These are phyloP conservation scores for Choloepus didactylus DNA, from an alignment of 2,797 vertebrate genomes.

Conservation along the genomic window DNA sequence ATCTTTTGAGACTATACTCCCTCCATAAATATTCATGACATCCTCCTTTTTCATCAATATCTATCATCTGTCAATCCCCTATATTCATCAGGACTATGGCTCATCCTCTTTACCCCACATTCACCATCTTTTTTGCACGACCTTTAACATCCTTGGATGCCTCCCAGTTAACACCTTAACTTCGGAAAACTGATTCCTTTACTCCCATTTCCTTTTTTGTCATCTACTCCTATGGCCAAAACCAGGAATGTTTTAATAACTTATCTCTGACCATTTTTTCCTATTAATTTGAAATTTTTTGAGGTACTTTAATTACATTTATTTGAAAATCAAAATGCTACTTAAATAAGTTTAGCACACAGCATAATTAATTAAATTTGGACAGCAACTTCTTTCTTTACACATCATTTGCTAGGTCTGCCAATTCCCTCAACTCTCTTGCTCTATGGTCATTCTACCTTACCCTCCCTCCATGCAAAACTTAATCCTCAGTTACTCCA, in stretches of 20 bases:
- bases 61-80: background rate
- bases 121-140: background rate
- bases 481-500: background rate
- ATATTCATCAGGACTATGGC: background rate
- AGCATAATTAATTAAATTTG: background rate
- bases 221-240: background rate
- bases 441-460: background rate
- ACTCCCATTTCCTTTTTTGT: background rate
- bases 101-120: background rate
- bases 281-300: background rate
- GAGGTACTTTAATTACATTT: background rate
- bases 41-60: background rate
- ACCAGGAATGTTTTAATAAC: background rate
- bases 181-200: slow-evolving; percentile 27
- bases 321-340: background rate
- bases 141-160: background rate
- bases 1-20: background rate
- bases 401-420: background rate
- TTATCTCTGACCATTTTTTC: background rate
- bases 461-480: background rate
- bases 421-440: background rate
- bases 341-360: slow-evolving; percentile 25
- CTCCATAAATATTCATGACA: background rate
- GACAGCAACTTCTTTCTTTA: slow-evolving; percentile 6
- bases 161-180: background rate